phyloP scores from a whole-genome alignment of 2,113 vertebrate genomes.

The Melospiza georgiana region DNA sequence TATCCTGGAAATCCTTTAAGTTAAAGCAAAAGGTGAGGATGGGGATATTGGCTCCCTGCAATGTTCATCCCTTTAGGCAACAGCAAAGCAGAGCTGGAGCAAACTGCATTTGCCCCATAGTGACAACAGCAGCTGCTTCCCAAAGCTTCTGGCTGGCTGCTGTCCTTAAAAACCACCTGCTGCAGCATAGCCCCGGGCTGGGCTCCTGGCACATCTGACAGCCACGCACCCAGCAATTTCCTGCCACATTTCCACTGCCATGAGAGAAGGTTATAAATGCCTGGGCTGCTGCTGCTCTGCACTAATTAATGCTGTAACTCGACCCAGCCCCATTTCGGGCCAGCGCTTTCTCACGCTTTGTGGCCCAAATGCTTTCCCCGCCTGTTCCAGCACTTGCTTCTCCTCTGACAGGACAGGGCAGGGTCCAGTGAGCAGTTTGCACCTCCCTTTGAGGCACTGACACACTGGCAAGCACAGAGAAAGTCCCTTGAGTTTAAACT shows the following conservation, averaged over 20 bases:
- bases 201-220: neutral
- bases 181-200: neutral
- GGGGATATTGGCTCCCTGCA: neutral
- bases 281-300: neutral
- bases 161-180: slow-evolving; percentile 30
- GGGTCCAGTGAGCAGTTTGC: neutral
- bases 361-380: neutral
- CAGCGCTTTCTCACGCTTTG: fast-evolving
- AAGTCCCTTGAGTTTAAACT: slow-evolving; percentile 17
- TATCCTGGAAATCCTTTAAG: neutral
- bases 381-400: neutral
- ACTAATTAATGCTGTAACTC: neutral
- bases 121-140: neutral
- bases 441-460: neutral
- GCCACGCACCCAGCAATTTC: neutral
- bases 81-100: neutral
- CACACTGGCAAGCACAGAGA: neutral
- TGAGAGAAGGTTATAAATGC: neutral
- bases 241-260: neutral
- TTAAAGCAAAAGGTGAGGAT: neutral
- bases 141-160: neutral
- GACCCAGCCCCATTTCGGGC: neutral
- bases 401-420: neutral
- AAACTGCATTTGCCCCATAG: neutral
- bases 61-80: neutral